Evolutionary conservation across 2,888 invertebrate genomes (phyloP), one percentile per base, ranked within the genome.

Genomic region (Caenorhabditis drosophilae): DNA sequence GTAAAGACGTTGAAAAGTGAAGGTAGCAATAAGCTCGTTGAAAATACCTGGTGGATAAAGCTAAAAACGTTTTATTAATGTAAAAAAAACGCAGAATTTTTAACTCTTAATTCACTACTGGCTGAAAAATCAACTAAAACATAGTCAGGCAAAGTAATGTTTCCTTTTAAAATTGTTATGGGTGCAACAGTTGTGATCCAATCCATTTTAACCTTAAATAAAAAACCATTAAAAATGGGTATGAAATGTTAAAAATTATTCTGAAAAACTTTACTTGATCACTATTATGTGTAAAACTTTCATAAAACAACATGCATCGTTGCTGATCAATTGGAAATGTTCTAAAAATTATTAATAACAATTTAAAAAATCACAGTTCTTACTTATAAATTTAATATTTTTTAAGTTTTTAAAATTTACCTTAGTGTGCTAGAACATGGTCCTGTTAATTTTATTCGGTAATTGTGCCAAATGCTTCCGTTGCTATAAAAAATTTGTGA

Each of bases 391-490:
- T n/a, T n/a, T n/a, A n/a, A n/a, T n/a, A n/a, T n/a, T n/a, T n/a
- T n/a, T n/a, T n/a, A n/a, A n/a, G n/a, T 31, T 26, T 25, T 36
- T 4, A 15, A 9, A 12, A 42, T 4, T 22, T 36, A 70, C 63
- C 70, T 53, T 49, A 73, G 31, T 0, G 73, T 73, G 18, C 67
- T 70, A n/a, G 70, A 70, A 38, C 71, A 72, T 2, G 72, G 70
- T n/a, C 72, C 72, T 0, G 69, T 69, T 44, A 74, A 41, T 31
- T 71, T 72, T 47, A 71, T 70, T 55, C 83, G 67, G 41, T 83
- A 83, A 52, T 83, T 83, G 66, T 82, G 78, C 82, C 83, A 83
- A 9, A 83, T 83, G 18, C 76, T 80, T 1, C 83, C 82, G 46
- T 83, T 83, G 18, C 75, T 68, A 57, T 69, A 81, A 31, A 23